Evolutionary conservation across 64 coral and sea anemone genomes (phyloP), one percentile per base, ranked within the genome.

Genomic region (Pocillopora verrucosa): DNA sequence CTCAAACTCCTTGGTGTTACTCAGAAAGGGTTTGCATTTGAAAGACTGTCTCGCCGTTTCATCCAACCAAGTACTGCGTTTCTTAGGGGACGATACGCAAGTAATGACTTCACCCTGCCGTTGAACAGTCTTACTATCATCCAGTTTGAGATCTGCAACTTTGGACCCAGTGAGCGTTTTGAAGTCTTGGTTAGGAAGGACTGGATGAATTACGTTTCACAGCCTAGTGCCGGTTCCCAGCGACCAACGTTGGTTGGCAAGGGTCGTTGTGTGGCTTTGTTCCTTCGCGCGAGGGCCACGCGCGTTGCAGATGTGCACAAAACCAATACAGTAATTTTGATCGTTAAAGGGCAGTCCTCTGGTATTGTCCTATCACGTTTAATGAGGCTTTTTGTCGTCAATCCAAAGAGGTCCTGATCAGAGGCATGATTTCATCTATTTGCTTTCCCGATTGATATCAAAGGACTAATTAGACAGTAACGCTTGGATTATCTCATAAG

Each of bases 81-180:
- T 13, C 76, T 94, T 35, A 78, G 92, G 24, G 65, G 72, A 9
- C 61, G 76, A 34, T 56, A 89, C 36, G 58, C 79, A 1, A 57
- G 59, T n/a, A 85, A 89, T 38, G 72, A 94, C 13, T 94, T 89
- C 37, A 94, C 87, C 68, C 86, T 94, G 14, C 80, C 67, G 5
- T n/a, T 70, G 22, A 30, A 70, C 22, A 11, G 2, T 10, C 22
- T 11, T 24, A 70, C 67, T 20, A 25, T n/a, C 5, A 20, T 70
- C 11, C 67, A 70, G 22, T 70, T 70, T 24, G 20, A 70, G n/a
- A 24, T 70, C 67, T 70, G 67, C 67, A 70, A 70, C 67, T 70
- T 70, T 24, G 67, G 67, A 0, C 20, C 19, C 7, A 70, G 20
- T 70, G 67, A 70, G 11, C 67, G 22, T 5, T 70, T 70, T 24